phyloP scores from a whole-genome alignment of 2,797 vertebrate species.

The Clangula hyemalis region DNA sequence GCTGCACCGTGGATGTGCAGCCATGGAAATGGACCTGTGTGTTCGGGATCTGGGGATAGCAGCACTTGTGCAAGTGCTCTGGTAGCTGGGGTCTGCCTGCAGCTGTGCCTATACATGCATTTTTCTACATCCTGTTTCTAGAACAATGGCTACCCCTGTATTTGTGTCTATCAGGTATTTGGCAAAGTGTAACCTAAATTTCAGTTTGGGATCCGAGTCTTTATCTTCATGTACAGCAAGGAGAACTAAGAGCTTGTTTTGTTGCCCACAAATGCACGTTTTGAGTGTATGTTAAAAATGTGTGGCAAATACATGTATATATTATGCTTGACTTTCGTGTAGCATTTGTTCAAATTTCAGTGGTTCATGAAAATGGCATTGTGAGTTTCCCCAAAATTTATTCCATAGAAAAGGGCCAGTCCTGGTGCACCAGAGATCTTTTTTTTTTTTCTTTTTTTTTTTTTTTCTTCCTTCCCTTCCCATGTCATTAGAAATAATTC shows the following conservation, averaged over 20 bases:
- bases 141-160: background rate
- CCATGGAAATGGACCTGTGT: rapidly evolving
- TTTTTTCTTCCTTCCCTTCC: background rate
- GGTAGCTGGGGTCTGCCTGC: rapidly evolving
- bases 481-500: background rate
- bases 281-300: background rate
- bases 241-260: background rate
- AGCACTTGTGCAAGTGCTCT: background rate
- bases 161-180: background rate
- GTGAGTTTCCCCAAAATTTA: background rate
- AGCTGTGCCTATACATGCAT: rapidly evolving
- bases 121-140: background rate
- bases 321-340: background rate
- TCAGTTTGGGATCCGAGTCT: background rate
- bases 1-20: too few species aligned
- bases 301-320: background rate
- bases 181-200: background rate
- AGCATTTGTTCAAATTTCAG: background rate
- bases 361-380: background rate
- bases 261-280: background rate
- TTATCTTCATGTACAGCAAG: background rate
- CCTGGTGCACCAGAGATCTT: background rate
- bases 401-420: background rate
- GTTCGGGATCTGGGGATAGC: rapidly evolving
- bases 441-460: background rate